Conservation (phyloP, 2,888 invertebrate species). For the Cryptocheilus praepositus region DNA sequence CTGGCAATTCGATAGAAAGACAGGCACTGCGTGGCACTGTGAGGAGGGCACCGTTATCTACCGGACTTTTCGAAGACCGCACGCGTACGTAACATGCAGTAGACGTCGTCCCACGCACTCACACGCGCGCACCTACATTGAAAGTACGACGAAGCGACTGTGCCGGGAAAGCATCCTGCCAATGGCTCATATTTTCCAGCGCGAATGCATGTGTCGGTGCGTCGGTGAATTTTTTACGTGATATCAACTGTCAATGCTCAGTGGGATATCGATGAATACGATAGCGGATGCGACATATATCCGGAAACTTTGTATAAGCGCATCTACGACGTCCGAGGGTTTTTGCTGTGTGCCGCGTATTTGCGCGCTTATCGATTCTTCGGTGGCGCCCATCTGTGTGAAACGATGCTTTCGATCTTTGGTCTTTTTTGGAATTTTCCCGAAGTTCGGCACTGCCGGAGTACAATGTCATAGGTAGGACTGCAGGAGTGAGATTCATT, state of each 20-base stretch:
- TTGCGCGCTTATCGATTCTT: conserved; percentile 21
- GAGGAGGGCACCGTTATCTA: conserved; percentile 11
- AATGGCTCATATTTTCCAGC: conserved; percentile 42
- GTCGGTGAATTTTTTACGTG: conserved; percentile 43
- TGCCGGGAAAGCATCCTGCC: conserved; percentile 40
- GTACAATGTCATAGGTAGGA: too few species aligned
- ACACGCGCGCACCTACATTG: too few species aligned
- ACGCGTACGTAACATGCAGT: conserved; percentile 23
- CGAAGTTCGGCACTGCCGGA: not conserved
- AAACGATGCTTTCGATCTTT: not conserved
- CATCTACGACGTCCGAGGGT: conserved; percentile 19
- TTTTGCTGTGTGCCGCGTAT: conserved; percentile 26
- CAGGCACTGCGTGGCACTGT: conserved; percentile 54
- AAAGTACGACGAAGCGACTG: conserved; percentile 16
- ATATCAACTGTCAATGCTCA: conserved; percentile 42
- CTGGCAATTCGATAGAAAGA: conserved; percentile 38
- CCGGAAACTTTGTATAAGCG: conserved; percentile 14
- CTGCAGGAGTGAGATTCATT: too few species aligned
- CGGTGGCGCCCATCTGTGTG: conserved; percentile 9
- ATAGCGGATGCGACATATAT: conserved; percentile 34
- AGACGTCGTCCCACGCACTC: too few species aligned
- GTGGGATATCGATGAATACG: conserved; percentile 32
- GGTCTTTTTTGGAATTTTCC: conserved; percentile 12
- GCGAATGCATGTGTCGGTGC: conserved; percentile 45
- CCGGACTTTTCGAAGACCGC: conserved; percentile 33